phyloP scores from a whole-genome alignment of 2,113 vertebrate species.

The Xiphias gladius region DNA sequence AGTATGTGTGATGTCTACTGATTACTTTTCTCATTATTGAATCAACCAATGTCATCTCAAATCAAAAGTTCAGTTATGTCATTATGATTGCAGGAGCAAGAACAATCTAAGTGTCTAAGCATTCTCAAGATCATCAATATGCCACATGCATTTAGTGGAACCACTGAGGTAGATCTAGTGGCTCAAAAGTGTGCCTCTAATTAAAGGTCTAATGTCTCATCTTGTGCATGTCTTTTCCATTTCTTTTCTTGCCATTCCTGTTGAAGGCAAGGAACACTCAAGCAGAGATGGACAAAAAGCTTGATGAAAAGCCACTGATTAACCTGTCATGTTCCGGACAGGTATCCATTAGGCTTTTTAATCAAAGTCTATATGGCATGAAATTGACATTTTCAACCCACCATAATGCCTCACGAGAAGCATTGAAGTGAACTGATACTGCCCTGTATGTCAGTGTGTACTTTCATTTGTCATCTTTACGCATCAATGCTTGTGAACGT shows the following conservation, averaged over 20 bases:
- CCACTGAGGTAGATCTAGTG: conserved; percentile 55
- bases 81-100: conserved; percentile 44
- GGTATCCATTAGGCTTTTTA: conserved; percentile 83
- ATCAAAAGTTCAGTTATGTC: conserved; percentile 52
- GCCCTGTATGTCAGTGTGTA: conserved; percentile 53
- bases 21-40: conserved; percentile 38
- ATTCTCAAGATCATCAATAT: conserved; percentile 54
- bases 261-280: conserved; percentile 55
- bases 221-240: conserved; percentile 61
- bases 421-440: conserved; percentile 63
- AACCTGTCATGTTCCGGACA: conserved; percentile 82
- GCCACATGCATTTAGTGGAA: conserved; percentile 53
- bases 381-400: conserved; percentile 85
- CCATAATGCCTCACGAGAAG: conserved; percentile 44
- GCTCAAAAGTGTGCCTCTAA: conserved; percentile 60
- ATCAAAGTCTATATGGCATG: conserved; percentile 83
- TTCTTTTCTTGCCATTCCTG: conserved; percentile 47
- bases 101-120: conserved; percentile 50
- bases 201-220: conserved; percentile 74
- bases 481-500: conserved; percentile 46
- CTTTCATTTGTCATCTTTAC: conserved; percentile 59
- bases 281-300: conserved; percentile 73
- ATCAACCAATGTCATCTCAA: conserved; percentile 45
- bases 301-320: conserved; percentile 80
- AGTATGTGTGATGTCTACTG: neutral